These are phyloP conservation scores for Campoletis raptor DNA, from an alignment of 2,888 invertebrate genomes.

Conservation along the genomic window DNA sequence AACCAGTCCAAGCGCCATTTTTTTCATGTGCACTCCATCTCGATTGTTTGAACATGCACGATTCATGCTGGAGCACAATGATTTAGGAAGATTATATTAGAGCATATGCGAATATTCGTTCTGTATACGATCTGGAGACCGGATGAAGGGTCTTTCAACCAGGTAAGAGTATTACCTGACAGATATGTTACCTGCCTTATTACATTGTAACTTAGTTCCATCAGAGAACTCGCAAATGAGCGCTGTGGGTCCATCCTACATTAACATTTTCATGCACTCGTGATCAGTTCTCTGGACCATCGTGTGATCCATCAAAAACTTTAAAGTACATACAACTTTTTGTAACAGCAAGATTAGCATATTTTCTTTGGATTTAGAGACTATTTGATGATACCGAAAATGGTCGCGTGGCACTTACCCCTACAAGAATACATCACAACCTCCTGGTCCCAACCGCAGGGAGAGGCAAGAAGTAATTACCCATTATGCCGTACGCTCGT, in stretches of 20 bases:
- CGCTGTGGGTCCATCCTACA: constrained; percentile 21
- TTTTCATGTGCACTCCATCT: constrained; percentile 14
- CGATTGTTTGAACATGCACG: constrained; percentile 42
- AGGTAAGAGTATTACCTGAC: constrained; percentile 19
- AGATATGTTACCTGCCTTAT: constrained; percentile 13
- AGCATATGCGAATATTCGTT: not conserved
- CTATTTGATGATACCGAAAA: constrained; percentile 48
- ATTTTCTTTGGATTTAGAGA: constrained; percentile 46
- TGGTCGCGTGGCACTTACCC: constrained; percentile 57
- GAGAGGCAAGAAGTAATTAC: constrained; percentile 21
- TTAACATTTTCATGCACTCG: constrained; percentile 47
- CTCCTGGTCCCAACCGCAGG: constrained; percentile 13
- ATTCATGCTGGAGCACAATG: not conserved
- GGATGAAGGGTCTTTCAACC: not conserved
- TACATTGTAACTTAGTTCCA: constrained; percentile 44
- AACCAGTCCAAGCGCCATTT: constrained; percentile 10
- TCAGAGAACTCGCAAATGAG: not conserved
- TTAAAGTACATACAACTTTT: constrained; percentile 4
- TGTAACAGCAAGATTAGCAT: constrained; percentile 54
- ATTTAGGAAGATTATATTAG: not conserved
- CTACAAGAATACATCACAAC: not conserved
- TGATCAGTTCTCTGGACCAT: constrained; percentile 12
- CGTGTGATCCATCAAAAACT: constrained; percentile 31
- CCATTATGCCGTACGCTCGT: not conserved
- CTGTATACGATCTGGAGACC: not conserved